Base-by-base conservation (phyloP, 92 coral and sea anemone species). In the Palythoa caribaeorum region DNA sequence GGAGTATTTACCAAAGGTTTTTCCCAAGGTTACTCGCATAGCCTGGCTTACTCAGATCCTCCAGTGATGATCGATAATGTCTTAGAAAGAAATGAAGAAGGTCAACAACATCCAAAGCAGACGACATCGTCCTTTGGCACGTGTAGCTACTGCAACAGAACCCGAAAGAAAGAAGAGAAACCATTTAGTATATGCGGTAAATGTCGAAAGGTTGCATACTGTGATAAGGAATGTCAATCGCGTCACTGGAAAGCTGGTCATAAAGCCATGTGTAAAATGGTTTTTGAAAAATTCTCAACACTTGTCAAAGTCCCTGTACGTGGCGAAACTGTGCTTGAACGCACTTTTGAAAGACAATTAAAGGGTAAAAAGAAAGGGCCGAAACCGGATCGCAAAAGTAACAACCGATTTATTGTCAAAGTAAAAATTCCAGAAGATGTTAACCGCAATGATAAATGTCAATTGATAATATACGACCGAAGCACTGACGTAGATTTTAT, bases 101-200 rank as follows among this genome's bases (percentile, higher is more conserved):
- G 84, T 1, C 72, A 60, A 60, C 84, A 79, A 19, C 84, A 79
- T 7, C 84, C 84, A 39, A 79, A 79, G 9, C n/a, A n/a, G n/a
- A n/a, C n/a, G n/a, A n/a, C n/a, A n/a, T n/a, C n/a, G n/a, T n/a
- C n/a, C n/a, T n/a, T n/a, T n/a, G n/a, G n/a, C n/a, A n/a, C 52
- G 53, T 79, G 84, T 15, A 66, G 57, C 59, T 79, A 62, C 8
- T 79, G 84, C 15, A 71, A 15, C 39, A 62, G 68, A 55, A 59
- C 38, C 0, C 38, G 50, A 1, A 79, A 37, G 1, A 28, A 57
- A 38, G 71, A 13, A 21, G 84, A 79, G 53, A 36, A 15, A 2
- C 3, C 35, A 40, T 79, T 79, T 38, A 2, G 0, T n/a, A 16
- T 38, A 1, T 79, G 84, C 40, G 9, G 68, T 0, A 79, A 59